Percentiles rank a stretch among this genome's conserved stretches.
These are phyloP conservation scores for Papio anubis DNA, from an alignment of 2,113 vertebrate genomes.

Conservation along the genomic window DNA sequence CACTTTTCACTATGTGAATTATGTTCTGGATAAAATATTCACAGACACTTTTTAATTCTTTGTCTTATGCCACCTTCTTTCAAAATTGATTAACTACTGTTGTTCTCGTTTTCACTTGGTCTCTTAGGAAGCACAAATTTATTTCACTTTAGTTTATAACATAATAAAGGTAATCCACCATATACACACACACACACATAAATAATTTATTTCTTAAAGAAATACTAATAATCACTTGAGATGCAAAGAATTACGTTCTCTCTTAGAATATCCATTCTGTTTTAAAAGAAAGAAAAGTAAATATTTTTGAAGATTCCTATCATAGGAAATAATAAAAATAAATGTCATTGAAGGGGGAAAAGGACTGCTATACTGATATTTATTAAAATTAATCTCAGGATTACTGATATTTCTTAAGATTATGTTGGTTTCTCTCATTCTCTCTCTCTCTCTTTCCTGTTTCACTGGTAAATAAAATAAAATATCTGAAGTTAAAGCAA, in stretches of 20 bases:
- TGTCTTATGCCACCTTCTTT: background rate
- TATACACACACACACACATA: too few species aligned
- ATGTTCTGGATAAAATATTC: background rate
- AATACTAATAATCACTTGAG: too few species aligned
- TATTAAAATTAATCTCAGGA: background rate
- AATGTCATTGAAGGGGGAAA: background rate
- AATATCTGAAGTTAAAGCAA: background rate
- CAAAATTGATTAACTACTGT: background rate
- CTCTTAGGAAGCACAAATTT: background rate
- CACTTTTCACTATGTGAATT: constrained; percentile 1
- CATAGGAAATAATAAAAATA: background rate
- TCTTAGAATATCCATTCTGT: background rate
- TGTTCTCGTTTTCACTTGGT: constrained; percentile 35
- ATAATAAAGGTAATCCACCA: background rate
- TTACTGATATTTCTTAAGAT: background rate
- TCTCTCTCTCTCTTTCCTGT: background rate
- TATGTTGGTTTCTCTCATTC: background rate
- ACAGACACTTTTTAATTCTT: background rate
- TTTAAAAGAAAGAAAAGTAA: background rate
- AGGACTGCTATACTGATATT: background rate
- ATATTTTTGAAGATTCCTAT: background rate
- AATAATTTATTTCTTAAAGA: too few species aligned
- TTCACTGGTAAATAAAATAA: background rate
- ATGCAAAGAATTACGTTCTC: background rate
- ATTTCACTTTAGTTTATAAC: constrained; percentile 15